Conservation (phyloP, 2,113 vertebrate genomes). For the Ranitomeya variabilis region DNA sequence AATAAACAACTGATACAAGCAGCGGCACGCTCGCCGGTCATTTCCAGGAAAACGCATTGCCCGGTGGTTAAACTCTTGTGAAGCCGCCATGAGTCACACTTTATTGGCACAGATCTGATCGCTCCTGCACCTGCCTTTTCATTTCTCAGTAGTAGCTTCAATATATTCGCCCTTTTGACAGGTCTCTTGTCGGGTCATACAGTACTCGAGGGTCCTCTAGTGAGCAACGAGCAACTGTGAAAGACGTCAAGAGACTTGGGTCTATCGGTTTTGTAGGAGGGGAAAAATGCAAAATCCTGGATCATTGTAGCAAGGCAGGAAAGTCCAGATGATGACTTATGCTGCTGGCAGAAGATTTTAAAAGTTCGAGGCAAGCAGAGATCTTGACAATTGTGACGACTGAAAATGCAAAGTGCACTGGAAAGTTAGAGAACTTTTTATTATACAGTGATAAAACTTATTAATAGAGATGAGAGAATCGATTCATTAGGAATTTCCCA, state of each 20-base stretch:
- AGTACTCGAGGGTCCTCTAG: too few species aligned
- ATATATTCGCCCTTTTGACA: neutral
- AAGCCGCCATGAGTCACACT: neutral
- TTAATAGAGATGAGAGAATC: too few species aligned
- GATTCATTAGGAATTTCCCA: too few species aligned
- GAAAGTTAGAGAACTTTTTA: neutral
- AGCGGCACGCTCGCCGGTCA: neutral
- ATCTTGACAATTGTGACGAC: neutral
- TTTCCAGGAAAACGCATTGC: constrained; percentile 15
- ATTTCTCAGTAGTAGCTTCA: neutral
- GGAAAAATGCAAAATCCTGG: neutral
- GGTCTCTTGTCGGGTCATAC: neutral
- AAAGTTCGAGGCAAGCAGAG: neutral
- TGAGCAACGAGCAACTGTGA: too few species aligned
- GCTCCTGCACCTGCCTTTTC: neutral
- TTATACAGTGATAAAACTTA: neutral
- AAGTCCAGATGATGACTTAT: too few species aligned
- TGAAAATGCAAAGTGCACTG: too few species aligned
- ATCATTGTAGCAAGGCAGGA: neutral
- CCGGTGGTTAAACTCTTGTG: neutral
- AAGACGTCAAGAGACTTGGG: too few species aligned
- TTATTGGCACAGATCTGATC: neutral
- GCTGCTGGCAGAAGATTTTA: too few species aligned
- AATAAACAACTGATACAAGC: neutral
- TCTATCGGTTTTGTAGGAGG: too few species aligned